Evolutionary conservation across 2,113 vertebrate genomes (phyloP), one percentile per base, ranked within the genome.

Genomic region (Hypanus sabinus): DNA sequence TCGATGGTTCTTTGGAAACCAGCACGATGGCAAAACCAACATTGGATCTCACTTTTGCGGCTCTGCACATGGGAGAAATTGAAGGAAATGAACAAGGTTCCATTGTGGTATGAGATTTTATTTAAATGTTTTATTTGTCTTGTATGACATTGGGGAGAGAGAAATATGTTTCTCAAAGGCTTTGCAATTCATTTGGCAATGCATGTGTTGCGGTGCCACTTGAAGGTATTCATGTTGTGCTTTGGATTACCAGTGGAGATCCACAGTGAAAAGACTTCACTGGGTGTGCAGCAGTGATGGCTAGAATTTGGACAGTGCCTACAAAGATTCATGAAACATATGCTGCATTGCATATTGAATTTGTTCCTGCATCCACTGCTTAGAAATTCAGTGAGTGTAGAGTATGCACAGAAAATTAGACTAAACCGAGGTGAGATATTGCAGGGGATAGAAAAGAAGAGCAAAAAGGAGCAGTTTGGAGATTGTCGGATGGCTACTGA

Each of bases 21-120:
- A 55, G 70, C 46, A 27, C 68, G 30, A 73, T 46, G 68, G 46
- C 22, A 22, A 27, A 71, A 93, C 0, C 68, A 75, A 93, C 68
- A 73, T 73, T 97, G 94, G 95, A 97, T 94, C 93, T 97, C 95
- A 71, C 95, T 87, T 97, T 96, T 96, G 94, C 95, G 88, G 95
- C 90, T 94, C 10, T 97, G 3, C 97, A 97, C 94, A 95, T 97
- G 94, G 97, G 97, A 94, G 97, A 95, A 95, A 96, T 94, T 93
- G 96, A 96, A 94, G 96, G 96, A 95, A 83, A 94, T 94, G 95
- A 97, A 94, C 95, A 94, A 94, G 96, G 96, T 94, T 96, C 93
- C 94, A 95, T 95, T 94, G 96, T 81, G 94, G 97, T 97, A 97
- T 96, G 96, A 96, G 95, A 24, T 68, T 27, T 92, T 92, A 92